These are phyloP conservation scores for Aegithalos caudatus DNA, from an alignment of 2,113 vertebrate genomes.

Conservation along the genomic window DNA sequence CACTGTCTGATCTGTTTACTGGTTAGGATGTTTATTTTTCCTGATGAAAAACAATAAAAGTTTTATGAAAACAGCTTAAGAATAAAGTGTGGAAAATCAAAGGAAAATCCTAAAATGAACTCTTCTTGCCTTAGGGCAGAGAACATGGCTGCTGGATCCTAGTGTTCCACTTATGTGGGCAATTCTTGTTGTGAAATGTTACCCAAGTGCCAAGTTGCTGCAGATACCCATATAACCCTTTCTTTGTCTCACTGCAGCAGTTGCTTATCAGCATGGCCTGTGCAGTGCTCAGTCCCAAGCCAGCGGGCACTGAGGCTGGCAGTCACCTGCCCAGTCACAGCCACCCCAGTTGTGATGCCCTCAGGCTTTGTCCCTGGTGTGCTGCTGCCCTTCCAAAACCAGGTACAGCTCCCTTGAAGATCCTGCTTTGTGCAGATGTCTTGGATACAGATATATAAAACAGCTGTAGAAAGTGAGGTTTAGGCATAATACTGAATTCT, in stretches of 20 bases:
- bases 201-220: not conserved
- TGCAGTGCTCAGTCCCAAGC: not conserved
- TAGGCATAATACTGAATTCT: not conserved
- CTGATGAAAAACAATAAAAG: not conserved
- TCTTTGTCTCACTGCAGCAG: not conserved
- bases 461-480: not conserved
- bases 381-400: not conserved
- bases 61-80: constrained; percentile 25
- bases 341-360: not conserved
- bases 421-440: not conserved
- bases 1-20: constrained; percentile 29
- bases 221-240: not conserved
- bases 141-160: not conserved
- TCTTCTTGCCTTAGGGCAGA: not conserved
- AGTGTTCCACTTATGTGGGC: not conserved
- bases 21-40: constrained; percentile 29
- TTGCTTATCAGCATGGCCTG: not conserved
- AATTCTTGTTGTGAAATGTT: not conserved
- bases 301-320: not conserved
- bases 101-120: constrained; percentile 33
- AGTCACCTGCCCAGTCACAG: not conserved
- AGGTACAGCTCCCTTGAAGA: not conserved
- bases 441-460: not conserved
- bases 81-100: constrained; percentile 32
- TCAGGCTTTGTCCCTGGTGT: not conserved